These are phyloP conservation scores for Cynodonichthys magdalenae DNA, from an alignment of 2,797 vertebrate genomes.

Conservation along the genomic window DNA sequence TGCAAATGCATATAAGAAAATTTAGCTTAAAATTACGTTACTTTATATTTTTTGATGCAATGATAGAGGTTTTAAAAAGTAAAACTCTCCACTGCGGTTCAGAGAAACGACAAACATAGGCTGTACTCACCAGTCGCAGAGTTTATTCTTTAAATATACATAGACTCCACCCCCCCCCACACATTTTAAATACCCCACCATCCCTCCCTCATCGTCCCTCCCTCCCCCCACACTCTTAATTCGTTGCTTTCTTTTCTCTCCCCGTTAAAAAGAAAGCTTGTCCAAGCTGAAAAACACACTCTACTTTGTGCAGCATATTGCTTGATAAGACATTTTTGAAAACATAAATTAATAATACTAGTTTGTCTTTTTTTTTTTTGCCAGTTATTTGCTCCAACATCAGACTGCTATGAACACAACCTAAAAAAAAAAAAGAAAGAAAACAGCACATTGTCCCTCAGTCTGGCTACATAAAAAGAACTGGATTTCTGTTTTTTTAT, in stretches of 20 bases:
- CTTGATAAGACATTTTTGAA: slow-evolving; percentile 85
- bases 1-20: too few relatives aligned
- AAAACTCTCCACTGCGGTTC: neutral
- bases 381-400: slow-evolving; percentile 54
- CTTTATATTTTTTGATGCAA: too few relatives aligned
- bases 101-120: slow-evolving; percentile 43
- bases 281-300: slow-evolving; percentile 73
- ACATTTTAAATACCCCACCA: slow-evolving; percentile 71
- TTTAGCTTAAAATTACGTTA: too few relatives aligned
- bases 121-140: slow-evolving; percentile 74
- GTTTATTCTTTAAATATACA: slow-evolving; percentile 86
- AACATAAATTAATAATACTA: slow-evolving; percentile 82
- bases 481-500: slow-evolving; percentile 21
- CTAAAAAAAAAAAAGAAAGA: slow-evolving; percentile 45
- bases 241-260: slow-evolving; percentile 33
- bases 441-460: slow-evolving; percentile 78
- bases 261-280: slow-evolving; percentile 64
- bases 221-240: slow-evolving; percentile 36
- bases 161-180: slow-evolving; percentile 65
- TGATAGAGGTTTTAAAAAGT: neutral
- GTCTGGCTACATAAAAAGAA: slow-evolving; percentile 70
- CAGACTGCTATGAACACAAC: slow-evolving; percentile 66
- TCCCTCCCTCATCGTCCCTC: slow-evolving; percentile 42
- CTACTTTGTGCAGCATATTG: slow-evolving; percentile 84
- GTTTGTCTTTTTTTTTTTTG: slow-evolving; percentile 48